Percentiles rank a stretch among this genome's conserved stretches.
phyloP scores from a whole-genome alignment of 2,888 invertebrate genomes.

The Brachyptera risi region DNA sequence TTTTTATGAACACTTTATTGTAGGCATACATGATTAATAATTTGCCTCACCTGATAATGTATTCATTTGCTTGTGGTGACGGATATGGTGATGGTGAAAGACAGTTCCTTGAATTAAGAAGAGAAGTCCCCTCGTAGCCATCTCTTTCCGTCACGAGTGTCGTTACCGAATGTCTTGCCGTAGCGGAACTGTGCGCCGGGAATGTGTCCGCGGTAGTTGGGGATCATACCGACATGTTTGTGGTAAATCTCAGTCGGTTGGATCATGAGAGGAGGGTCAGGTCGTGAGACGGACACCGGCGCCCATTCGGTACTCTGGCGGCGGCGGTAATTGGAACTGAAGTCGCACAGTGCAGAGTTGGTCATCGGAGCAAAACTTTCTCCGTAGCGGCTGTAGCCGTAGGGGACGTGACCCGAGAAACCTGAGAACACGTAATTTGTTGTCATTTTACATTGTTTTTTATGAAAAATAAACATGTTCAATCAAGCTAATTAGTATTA shows the following conservation, averaged over 20 bases:
- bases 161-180: slow-evolving; percentile 72
- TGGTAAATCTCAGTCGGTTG: slow-evolving; percentile 63
- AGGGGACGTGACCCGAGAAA: slow-evolving; percentile 63
- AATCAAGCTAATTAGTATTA: no score
- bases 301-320: slow-evolving; percentile 72
- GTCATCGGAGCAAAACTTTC: slow-evolving; percentile 61
- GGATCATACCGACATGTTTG: slow-evolving; percentile 67
- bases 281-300: slow-evolving; percentile 45
- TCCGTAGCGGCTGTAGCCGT: slow-evolving; percentile 61
- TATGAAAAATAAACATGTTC: no score
- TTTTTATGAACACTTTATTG: background rate
- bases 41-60: no score
- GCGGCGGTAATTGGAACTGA: slow-evolving; percentile 68
- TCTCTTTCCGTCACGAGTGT: slow-evolving; percentile 67
- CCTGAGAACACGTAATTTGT: slow-evolving; percentile 44
- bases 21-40: no score
- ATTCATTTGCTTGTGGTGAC: no score
- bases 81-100: no score
- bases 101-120: slow-evolving; percentile 39
- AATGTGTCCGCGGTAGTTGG: slow-evolving; percentile 74
- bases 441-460: no score
- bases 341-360: slow-evolving; percentile 68
- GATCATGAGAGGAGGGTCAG: slow-evolving; percentile 50
- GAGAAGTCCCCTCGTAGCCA: slow-evolving; percentile 65
- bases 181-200: slow-evolving; percentile 69